Evolutionary conservation across 1,140 invertebrate species (phyloP), one percentile per base, ranked within the genome.

Genomic region (Helicoverpa zea): DNA sequence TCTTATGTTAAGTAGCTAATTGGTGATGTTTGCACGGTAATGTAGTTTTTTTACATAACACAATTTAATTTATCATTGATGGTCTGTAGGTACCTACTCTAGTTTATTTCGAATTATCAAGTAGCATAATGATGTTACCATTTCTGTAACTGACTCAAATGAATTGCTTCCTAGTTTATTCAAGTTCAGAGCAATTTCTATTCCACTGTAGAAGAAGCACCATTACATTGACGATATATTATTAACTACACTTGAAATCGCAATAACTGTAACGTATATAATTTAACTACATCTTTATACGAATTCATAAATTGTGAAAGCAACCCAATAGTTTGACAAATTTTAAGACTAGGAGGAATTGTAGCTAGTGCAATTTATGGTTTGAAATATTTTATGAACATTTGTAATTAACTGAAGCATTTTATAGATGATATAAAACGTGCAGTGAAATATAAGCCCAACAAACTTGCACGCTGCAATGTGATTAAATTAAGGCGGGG

Each of bases 271-370:
- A 66, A 16, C 35, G 43, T 47, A 16, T 16, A 43, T 7, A 66
- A 66, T 66, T 47, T n/a, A 9, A 43, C 14, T 66, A 47, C 63
- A 66, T 47, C 35, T 47, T 35, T 47, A 66, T 47, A 66, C 14
- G 63, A 10, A n/a, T n/a, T n/a, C 30, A 16, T 66, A 66, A 66
- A 66, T 64, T 16, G 7, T n/a, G 43, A 16, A 7, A 7, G 9
- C 35, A 12, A 3, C 63, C 11, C 14, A 66, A 43, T 66, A 47
- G 16, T 47, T 66, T 58, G 18, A 18, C 13, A 1, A 64, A 64
- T 18, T 63, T 30, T n/a, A 66, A 47, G 35, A 47, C 63, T 64
- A 1, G 16, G 10, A 10, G n/a, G 14, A 66, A 16, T 66, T 47
- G 9, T 14, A 16, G 35, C 35, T 16, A 3, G 30, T 16, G n/a